Base-by-base conservation (phyloP, 2,888 invertebrate species). In the Ornithoptera priamus region DNA sequence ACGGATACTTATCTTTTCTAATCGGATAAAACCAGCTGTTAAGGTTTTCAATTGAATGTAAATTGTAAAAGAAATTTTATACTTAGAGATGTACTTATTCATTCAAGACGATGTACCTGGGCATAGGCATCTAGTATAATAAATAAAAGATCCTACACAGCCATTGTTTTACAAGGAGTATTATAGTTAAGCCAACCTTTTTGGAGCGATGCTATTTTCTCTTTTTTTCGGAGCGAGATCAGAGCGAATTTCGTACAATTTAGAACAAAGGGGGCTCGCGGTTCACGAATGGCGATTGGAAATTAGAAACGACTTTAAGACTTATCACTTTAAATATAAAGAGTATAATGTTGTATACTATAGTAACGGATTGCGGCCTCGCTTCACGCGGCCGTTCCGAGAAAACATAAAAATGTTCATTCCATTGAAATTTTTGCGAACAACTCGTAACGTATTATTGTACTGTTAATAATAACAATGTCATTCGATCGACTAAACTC, bases 221-320 rank as follows among this genome's bases (percentile, higher is more conserved):
- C 65, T 72, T 73, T 69, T 69, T 72, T 68, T 65, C 62, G 66
- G 71, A 71, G 73, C 64, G 73, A 72, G 76, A 77, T 76, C 75
- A 76, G 76, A 75, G 76, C 82, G 82, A 82, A 85, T 81, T 84
- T 85, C 78, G 81, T 80, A 80, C 79, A 80, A 81, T 86, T 81
- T 82, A 83, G 83, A 84, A 89, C 86, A 89, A 88, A 86, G 86
- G 82, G 82, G 80, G 77, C 77, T 77, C 75, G 75, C 75, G 68
- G 72, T 71, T 72, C 72, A 73, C 74, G 72, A 76, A 76, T 72
- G 76, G 72, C 74, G 72, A 72, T 74, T 70, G 69, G 62, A 64
- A 20, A 42, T 22, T 15, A 18, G 61, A 71, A 65, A 6, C 36
- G 2, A 72, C 61, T 72, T 71, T 72, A 10, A 65, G 70, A 62